Evolutionary conservation across 2,113 vertebrate genomes (phyloP), one percentile per base, ranked within the genome.

Genomic region (Atractosteus spatula): DNA sequence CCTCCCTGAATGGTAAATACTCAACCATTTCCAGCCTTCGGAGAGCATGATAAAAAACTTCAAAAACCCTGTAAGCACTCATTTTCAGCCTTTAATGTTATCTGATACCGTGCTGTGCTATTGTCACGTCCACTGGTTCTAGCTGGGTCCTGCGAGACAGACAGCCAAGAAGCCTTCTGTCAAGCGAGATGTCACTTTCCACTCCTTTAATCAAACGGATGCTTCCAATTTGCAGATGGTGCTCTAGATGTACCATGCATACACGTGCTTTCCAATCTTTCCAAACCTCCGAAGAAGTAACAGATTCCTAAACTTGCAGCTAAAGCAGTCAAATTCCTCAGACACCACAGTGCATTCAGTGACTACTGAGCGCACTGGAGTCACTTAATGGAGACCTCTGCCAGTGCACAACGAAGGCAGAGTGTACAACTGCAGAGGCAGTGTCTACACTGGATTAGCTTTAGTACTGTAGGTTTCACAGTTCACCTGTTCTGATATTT

Each of bases 341-440:
- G 82, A 88, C 87, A 83, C 84, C 86, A 86, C 79, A 80, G 41
- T 71, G 80, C 83, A 84, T 84, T 77, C 80, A 83, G 79, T 80
- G 84, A 76, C 67, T 10, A 13, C 66, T 68, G 44, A 10, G 5
- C 7, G 79, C 66, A 73, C 71, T 74, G 44, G 54, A 76, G 81
- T 76, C 77, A 79, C 81, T 79, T 83, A 84, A 82, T 80, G 78
- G 71, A 69, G 74, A 75, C 84, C 82, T 79, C 75, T 78, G 80
- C 82, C 83, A 86, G 55, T 61, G 71, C 51, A 72, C 29, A 29
- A 29, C 2, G 29, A 29, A 2, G 29, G 29, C 29, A 29, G 29
- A 29, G 2, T 29, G 29, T 29, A 29, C 29, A 29, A 29, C 29
- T 29, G 29, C 2, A 29, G 47, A 51, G 5, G 47, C 1, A 51